Percentiles rank a stretch among this genome's conserved stretches.
phyloP scores from a whole-genome alignment of 92 coral and sea anemone species.

The Porites lobata region DNA sequence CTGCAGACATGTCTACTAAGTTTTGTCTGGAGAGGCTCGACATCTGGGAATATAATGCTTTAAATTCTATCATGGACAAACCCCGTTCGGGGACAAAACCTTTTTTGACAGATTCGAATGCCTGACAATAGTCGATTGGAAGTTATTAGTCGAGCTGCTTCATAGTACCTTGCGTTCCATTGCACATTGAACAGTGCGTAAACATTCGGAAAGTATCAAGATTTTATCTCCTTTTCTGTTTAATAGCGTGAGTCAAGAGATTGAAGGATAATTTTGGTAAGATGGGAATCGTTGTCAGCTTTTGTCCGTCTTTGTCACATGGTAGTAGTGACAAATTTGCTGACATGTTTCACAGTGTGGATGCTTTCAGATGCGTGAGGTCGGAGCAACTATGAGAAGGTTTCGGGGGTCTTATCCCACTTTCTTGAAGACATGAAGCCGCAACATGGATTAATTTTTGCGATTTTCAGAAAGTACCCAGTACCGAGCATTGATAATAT shows the following conservation, averaged over 20 bases:
- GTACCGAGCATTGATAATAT: no score
- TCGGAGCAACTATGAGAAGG: not conserved
- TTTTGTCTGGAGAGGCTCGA: not conserved
- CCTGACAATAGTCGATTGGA: no score
- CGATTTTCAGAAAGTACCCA: no score
- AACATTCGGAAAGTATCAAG: not conserved
- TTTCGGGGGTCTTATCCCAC: not conserved
- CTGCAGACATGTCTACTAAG: not conserved
- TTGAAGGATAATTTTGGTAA: not conserved
- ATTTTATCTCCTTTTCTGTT: constrained; percentile 30
- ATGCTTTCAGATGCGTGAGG: constrained; percentile 5
- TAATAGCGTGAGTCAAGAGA: not conserved
- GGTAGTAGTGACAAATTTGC: not conserved
- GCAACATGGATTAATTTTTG: not conserved
- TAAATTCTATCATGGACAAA: no score
- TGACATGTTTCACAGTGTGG: not conserved
- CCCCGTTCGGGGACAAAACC: no score
- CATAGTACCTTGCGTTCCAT: no score
- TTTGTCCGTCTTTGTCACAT: constrained; percentile 3
- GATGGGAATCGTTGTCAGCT: not conserved
- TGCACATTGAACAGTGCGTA: not conserved
- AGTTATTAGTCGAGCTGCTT: no score
- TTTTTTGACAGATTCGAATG: no score
- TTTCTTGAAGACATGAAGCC: not conserved
- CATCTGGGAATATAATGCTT: not conserved